Evolutionary conservation across 64 coral and sea anemone species (phyloP).

Genomic region (Hydrozoanthus tunicans): DNA sequence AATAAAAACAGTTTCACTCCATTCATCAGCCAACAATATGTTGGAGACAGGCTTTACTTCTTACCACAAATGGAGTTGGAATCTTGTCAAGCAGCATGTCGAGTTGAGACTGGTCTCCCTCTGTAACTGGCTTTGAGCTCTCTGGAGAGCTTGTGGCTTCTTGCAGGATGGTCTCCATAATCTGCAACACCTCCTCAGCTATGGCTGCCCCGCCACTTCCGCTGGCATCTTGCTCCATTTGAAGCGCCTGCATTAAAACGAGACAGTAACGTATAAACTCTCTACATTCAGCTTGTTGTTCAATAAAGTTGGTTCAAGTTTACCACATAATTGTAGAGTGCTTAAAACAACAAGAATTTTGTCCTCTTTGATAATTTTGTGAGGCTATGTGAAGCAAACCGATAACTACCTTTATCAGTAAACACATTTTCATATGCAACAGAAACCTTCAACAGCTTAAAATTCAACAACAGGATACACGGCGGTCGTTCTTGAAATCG

Average conservation of each 20-base stretch:
- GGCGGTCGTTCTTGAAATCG: too few relatives aligned
- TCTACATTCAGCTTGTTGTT: background rate
- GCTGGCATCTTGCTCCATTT: slow-evolving; percentile 84
- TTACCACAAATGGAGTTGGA: slow-evolving; percentile 95
- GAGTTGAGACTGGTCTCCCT: slow-evolving; percentile 86
- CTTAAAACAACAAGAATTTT: too few relatives aligned
- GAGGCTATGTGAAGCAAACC: too few relatives aligned
- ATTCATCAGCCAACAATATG: too few relatives aligned
- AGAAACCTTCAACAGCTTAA: too few relatives aligned
- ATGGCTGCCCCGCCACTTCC: slow-evolving; percentile 77
- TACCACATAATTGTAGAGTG: too few relatives aligned
- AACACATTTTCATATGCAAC: too few relatives aligned
- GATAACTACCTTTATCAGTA: too few relatives aligned
- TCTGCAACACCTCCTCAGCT: slow-evolving; percentile 90
- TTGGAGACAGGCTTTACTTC: background rate
- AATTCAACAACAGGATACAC: too few relatives aligned
- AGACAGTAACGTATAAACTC: background rate
- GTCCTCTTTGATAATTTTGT: too few relatives aligned
- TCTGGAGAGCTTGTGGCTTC: slow-evolving; percentile 77
- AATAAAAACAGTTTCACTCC: too few relatives aligned
- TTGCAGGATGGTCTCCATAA: slow-evolving; percentile 95
- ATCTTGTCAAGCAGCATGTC: slow-evolving; percentile 97
- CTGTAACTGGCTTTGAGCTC: slow-evolving; percentile 57
- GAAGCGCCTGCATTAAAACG: slow-evolving; percentile 63
- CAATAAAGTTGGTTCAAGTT: background rate